Evolutionary conservation across 2,888 invertebrate species (phyloP), one percentile per base, ranked within the genome.

Genomic region (Tenodera sinensis): DNA sequence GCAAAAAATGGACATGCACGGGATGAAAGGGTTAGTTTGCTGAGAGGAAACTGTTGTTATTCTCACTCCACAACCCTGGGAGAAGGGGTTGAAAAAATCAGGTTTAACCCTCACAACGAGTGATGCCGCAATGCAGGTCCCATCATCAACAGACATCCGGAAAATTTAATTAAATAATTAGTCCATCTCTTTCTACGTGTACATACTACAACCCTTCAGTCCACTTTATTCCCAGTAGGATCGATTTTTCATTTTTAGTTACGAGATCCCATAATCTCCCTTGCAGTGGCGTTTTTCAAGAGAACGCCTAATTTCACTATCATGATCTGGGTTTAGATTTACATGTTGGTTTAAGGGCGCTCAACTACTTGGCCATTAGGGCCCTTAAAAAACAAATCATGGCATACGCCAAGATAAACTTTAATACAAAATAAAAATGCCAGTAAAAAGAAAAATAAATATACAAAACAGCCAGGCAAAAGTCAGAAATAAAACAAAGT

Each of bases 161-260:
- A 85, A 85, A 71, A 85, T 85, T 85, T 85, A 85, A 85, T 85
- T 85, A 85, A 25, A 27, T 85, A 47, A 85, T 28, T 47, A 28
- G 85, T 85, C 85, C 47, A 71, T 71, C 54, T 71, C 54, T 71
- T 71, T 71, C 54, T 71, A 71, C 54, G 54, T 71, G 54, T 71
- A 71, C 54, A 71, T 71, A 71, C 54, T 71, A 71, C 54, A 30
- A 71, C 54, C 54, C 54, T 71, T 71, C 54, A 71, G 54, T 14
- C 54, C 54, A 71, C 54, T 71, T 71, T 71, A 71, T 71, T 71
- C 54, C 54, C 54, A 71, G 54, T 71, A 71, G 54, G 20, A 71
- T 71, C 54, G 54, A 71, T 71, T 71, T 71, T 25, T 71, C 54
- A 71, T 71, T 71, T 71, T 71, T 71, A 71, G 54, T 71, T 25